A percentile compares a stretch with the other conserved stretches of the same genome.
Conservation (phyloP, 2,797 vertebrate genomes). For the Hirundo rustica region DNA sequence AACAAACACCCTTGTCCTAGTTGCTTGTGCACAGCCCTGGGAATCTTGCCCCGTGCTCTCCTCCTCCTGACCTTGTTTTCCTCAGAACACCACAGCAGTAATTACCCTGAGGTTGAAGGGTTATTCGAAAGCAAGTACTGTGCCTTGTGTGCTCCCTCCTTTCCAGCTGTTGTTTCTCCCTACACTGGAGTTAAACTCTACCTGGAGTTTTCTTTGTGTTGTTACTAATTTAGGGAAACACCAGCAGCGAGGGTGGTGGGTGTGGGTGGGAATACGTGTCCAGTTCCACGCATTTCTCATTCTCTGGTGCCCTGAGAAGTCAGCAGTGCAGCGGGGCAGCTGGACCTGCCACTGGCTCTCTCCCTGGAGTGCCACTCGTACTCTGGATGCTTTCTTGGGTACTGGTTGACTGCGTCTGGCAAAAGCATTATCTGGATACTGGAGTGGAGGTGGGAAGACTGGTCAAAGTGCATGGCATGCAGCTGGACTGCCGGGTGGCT, state of each 20-base stretch:
- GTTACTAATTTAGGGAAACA: neutral
- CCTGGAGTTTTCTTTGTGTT: neutral
- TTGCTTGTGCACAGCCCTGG: slow-evolving; percentile 13
- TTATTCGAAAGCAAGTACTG: slow-evolving; percentile 58
- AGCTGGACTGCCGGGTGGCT: neutral
- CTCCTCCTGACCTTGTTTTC: slow-evolving; percentile 52
- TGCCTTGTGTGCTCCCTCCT: neutral
- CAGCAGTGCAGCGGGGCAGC: accelerated
- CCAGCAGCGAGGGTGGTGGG: neutral
- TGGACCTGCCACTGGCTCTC: neutral
- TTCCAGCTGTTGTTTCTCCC: neutral
- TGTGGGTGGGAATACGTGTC: neutral
- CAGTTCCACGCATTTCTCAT: neutral
- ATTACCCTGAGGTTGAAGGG: slow-evolving; percentile 60
- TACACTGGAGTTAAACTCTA: neutral
- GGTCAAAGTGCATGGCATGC: neutral
- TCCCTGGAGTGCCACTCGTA: accelerated
- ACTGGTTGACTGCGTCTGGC: neutral
- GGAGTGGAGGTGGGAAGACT: neutral
- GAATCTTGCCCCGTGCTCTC: neutral
- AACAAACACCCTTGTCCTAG: slow-evolving; percentile 47
- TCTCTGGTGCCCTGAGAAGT: neutral
- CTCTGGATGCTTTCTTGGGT: neutral
- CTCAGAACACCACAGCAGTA: slow-evolving; percentile 36
- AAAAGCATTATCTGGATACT: neutral